These are phyloP conservation scores for Aphaenogaster rudis DNA, from an alignment of 1,140 invertebrate species.

Conservation along the genomic window DNA sequence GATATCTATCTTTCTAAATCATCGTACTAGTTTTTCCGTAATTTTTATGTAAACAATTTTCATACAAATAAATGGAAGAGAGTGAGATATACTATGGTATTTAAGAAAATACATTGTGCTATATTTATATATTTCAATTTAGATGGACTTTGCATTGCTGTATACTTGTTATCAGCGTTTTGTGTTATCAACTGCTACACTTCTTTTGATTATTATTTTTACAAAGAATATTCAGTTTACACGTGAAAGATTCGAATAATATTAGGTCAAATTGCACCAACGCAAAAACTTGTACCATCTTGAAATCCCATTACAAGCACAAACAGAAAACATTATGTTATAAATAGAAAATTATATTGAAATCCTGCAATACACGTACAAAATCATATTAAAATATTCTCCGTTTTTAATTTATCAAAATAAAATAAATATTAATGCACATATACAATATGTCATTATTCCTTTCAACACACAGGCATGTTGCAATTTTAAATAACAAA, in stretches of 20 bases:
- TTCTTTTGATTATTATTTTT: slow-evolving; percentile 75
- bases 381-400: slow-evolving; percentile 58
- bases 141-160: slow-evolving; percentile 63
- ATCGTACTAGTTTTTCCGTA: slow-evolving; percentile 25
- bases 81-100: slow-evolving; percentile 57
- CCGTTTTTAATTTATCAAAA: slow-evolving; percentile 45
- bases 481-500: slow-evolving; percentile 74
- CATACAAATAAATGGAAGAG: slow-evolving; percentile 69
- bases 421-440: slow-evolving; percentile 71
- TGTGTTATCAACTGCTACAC: slow-evolving; percentile 59
- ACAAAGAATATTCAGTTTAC: slow-evolving; percentile 48
- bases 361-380: slow-evolving; percentile 42
- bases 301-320: slow-evolving; percentile 61
- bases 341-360: slow-evolving; percentile 36
- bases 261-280: slow-evolving; percentile 50
- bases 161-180: slow-evolving; percentile 62
- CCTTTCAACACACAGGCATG: slow-evolving; percentile 51
- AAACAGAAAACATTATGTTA: slow-evolving; percentile 44
- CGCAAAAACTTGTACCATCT: slow-evolving; percentile 65
- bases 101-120: slow-evolving; percentile 75
- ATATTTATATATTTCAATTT: slow-evolving; percentile 63
- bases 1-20: slow-evolving; percentile 54
- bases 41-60: slow-evolving; percentile 69
- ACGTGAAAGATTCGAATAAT: slow-evolving; percentile 66
- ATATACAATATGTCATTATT: slow-evolving; percentile 49